A percentile compares a stretch with the other conserved stretches of the same genome.
Conservation (phyloP, 2,888 invertebrate species). For the Aproaerema taeniolella region DNA sequence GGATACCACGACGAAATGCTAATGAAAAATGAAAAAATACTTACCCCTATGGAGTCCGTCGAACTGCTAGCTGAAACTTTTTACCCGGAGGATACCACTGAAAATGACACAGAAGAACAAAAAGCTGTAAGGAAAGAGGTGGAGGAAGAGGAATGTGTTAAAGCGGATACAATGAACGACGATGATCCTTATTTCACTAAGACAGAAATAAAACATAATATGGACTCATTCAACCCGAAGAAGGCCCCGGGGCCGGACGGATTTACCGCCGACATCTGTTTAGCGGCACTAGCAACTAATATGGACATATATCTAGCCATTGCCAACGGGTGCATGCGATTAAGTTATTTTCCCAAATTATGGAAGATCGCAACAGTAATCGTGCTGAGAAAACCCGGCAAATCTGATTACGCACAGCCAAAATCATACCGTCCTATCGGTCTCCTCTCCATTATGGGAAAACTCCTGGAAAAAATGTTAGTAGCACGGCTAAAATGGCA, state of each 20-base stretch:
- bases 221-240: background rate
- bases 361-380: constrained; percentile 19
- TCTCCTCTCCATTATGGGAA: constrained; percentile 18
- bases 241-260: constrained; percentile 12
- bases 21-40: background rate
- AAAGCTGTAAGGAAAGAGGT: background rate
- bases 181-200: background rate
- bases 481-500: background rate
- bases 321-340: constrained; percentile 9
- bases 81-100: background rate
- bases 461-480: constrained; percentile 4
- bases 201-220: background rate
- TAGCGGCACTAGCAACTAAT: background rate
- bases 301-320: background rate
- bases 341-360: constrained; percentile 14
- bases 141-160: background rate
- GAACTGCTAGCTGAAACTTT: no score
- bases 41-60: no score
- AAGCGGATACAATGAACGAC: no score
- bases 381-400: constrained; percentile 17
- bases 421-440: constrained; percentile 24
- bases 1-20: background rate
- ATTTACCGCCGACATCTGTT: constrained; percentile 13
- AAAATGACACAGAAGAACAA: background rate
- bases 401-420: constrained; percentile 10